These are phyloP conservation scores for Ditula angustiorana DNA, from an alignment of 2,888 invertebrate genomes.

Conservation along the genomic window DNA sequence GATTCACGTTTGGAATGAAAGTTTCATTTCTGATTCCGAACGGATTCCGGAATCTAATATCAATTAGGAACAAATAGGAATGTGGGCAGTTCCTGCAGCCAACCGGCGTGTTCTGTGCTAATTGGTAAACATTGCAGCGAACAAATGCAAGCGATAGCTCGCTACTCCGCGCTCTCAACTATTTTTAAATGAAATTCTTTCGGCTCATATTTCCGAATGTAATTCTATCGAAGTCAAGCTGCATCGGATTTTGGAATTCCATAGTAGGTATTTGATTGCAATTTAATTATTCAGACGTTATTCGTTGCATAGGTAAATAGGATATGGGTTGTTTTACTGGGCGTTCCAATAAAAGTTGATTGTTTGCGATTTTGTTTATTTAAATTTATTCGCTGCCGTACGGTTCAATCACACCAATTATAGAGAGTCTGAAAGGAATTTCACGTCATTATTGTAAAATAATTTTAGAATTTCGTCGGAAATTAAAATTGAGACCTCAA, in stretches of 20 bases:
- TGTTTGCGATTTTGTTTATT: constrained; percentile 15
- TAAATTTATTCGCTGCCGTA: constrained; percentile 20
- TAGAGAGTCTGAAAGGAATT: background rate
- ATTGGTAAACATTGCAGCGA: constrained; percentile 75
- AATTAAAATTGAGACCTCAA: background rate
- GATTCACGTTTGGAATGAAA: constrained; percentile 20
- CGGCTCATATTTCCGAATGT: constrained; percentile 70
- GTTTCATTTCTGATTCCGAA: constrained; percentile 43
- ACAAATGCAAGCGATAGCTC: constrained; percentile 61
- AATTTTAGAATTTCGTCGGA: background rate
- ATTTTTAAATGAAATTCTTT: constrained; percentile 82
- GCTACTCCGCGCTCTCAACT: constrained; percentile 57
- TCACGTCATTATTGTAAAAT: background rate
- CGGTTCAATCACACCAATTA: constrained; percentile 5
- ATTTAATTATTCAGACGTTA: constrained; percentile 73
- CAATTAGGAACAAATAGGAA: constrained; percentile 58
- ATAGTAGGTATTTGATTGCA: constrained; percentile 72
- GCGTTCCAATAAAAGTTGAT: constrained; percentile 15
- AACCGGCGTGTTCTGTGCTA: constrained; percentile 56
- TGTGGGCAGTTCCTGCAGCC: constrained; percentile 52
- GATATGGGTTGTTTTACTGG: constrained; percentile 20
- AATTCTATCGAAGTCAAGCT: constrained; percentile 63
- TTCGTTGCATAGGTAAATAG: constrained; percentile 55
- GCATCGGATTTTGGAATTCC: constrained; percentile 64
- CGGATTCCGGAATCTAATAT: constrained; percentile 64